phyloP scores from a whole-genome alignment of 2,113 vertebrate genomes.

The Scytalopus superciliaris region DNA sequence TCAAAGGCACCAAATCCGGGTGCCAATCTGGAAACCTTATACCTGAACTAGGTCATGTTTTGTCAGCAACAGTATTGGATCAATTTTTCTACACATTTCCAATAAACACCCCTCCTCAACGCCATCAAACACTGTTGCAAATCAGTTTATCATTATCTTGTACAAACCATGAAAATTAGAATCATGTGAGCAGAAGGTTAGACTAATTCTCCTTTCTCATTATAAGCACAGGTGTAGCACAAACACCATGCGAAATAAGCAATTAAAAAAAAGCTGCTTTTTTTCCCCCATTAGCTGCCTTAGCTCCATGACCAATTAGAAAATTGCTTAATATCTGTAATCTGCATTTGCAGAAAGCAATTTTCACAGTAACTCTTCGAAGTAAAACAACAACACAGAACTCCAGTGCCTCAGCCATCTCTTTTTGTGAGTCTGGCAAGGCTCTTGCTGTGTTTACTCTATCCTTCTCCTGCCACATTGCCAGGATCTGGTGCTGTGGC shows the following conservation, averaged over 20 bases:
- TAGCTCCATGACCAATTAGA: slow-evolving; percentile 93
- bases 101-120: slow-evolving; percentile 40
- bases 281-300: slow-evolving; percentile 86
- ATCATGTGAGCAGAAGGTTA: slow-evolving; percentile 87
- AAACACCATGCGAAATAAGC: slow-evolving; percentile 88
- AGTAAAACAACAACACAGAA: slow-evolving; percentile 40
- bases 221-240: slow-evolving; percentile 92
- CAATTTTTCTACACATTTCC: slow-evolving; percentile 38
- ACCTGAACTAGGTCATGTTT: slow-evolving; percentile 20
- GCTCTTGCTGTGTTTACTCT: background rate
- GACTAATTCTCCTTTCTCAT: slow-evolving; percentile 90
- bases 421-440: background rate
- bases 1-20: background rate
- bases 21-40: background rate
- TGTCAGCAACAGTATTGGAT: slow-evolving; percentile 4
- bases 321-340: slow-evolving; percentile 92
- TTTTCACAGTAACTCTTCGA: slow-evolving; percentile 76
- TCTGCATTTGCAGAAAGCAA: slow-evolving; percentile 89
- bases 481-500: background rate
- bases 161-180: slow-evolving; percentile 83
- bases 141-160: slow-evolving; percentile 80
- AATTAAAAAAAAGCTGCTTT: slow-evolving; percentile 92
- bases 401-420: background rate
- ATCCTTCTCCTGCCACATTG: background rate
- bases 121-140: slow-evolving; percentile 65